phyloP scores from a whole-genome alignment of 2,888 invertebrate genomes.

The Raillietiella orientalis region DNA sequence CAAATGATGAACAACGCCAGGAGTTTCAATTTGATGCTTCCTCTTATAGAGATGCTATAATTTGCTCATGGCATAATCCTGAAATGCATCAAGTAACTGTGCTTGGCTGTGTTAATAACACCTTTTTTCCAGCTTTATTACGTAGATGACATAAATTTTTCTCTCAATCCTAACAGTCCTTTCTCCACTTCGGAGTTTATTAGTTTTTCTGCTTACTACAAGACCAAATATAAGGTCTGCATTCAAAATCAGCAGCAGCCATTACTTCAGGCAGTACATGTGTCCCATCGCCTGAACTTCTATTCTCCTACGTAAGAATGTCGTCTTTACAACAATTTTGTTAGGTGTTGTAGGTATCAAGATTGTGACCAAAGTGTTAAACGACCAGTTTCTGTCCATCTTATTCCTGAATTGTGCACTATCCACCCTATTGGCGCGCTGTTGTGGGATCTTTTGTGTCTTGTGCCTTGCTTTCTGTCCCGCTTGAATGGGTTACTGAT shows the following conservation, averaged over 20 bases:
- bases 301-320: too few relatives aligned
- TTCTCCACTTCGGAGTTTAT: slow-evolving; percentile 25
- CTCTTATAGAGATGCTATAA: too few relatives aligned
- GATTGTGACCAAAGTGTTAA: too few relatives aligned
- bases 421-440: slow-evolving; percentile 19
- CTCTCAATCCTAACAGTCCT: slow-evolving; percentile 25
- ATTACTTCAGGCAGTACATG: slow-evolving; percentile 40
- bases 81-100: too few relatives aligned
- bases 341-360: too few relatives aligned
- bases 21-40: too few relatives aligned
- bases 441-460: slow-evolving; percentile 51
- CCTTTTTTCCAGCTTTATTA: too few relatives aligned
- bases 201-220: slow-evolving; percentile 40
- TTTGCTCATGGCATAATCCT: too few relatives aligned
- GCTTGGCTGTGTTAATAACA: too few relatives aligned
- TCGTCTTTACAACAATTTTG: too few relatives aligned
- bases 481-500: slow-evolving; percentile 32
- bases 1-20: too few relatives aligned
- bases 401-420: slow-evolving; percentile 62
- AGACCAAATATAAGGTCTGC: slow-evolving; percentile 29
- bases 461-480: slow-evolving; percentile 53
- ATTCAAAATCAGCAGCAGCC: slow-evolving; percentile 33
- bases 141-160: too few relatives aligned
- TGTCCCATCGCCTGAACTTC: slow-evolving; percentile 23
- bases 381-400: slow-evolving; percentile 27